phyloP scores from a whole-genome alignment of 1,140 invertebrate genomes.

The Yoshiicerus persimilis region DNA sequence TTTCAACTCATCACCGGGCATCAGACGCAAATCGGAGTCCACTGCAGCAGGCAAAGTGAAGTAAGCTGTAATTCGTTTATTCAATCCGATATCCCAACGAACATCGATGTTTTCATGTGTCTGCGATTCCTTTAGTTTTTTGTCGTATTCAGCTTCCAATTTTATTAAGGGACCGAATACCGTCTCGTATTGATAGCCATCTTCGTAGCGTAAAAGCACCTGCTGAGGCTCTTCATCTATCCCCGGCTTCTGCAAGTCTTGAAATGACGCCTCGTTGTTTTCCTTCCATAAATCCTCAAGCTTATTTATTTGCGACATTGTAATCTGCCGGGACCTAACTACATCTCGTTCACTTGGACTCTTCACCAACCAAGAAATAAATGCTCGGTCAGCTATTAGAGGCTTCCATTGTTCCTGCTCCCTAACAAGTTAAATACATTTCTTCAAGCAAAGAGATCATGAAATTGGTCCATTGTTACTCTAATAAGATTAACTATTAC shows the following conservation, averaged over 20 bases:
- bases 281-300: constrained; percentile 99
- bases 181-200: constrained; percentile 99
- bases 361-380: constrained; percentile 95
- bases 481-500: neutral
- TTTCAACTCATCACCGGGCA: constrained; percentile 97
- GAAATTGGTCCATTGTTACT: neutral
- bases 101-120: constrained; percentile 98
- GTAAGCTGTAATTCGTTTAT: constrained; percentile 97
- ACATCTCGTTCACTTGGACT: constrained; percentile 94
- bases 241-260: constrained; percentile 96
- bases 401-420: constrained; percentile 95
- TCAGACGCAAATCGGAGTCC: constrained; percentile 88
- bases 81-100: constrained; percentile 96
- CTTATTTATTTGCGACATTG: constrained; percentile 94
- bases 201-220: constrained; percentile 90
- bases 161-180: constrained; percentile 95
- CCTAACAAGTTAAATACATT: neutral
- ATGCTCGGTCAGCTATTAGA: constrained; percentile 91
- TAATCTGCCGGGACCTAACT: constrained; percentile 89
- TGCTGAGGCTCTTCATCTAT: constrained; percentile 96
- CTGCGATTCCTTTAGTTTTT: constrained; percentile 95
- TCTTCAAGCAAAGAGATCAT: neutral
- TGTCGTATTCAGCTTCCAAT: constrained; percentile 98
- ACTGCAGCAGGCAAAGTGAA: constrained; percentile 81
- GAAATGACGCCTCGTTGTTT: constrained; percentile 94